Conservation (phyloP, 2,113 vertebrate species). For the Planiliza haematocheilus region DNA sequence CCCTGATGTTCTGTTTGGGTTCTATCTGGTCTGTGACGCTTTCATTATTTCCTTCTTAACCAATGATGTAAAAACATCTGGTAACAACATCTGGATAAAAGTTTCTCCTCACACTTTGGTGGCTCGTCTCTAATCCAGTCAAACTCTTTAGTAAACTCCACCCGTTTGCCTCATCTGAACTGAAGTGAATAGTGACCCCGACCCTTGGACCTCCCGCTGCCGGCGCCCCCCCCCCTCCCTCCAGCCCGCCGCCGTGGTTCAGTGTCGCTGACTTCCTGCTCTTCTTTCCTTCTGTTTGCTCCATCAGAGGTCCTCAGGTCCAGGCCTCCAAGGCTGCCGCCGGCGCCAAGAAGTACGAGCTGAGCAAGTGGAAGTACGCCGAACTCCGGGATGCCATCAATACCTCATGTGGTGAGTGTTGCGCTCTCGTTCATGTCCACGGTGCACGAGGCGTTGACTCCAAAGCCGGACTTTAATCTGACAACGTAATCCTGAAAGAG, state of each 20-base stretch:
- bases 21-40: too few relatives aligned
- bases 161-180: background rate
- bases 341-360: conserved; percentile 91
- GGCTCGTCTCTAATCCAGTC: background rate
- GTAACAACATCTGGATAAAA: too few relatives aligned
- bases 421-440: background rate
- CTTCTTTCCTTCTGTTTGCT: conserved; percentile 31
- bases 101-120: too few relatives aligned
- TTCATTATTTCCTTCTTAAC: too few relatives aligned
- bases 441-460: too few relatives aligned
- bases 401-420: conserved; percentile 93
- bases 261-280: conserved; percentile 30
- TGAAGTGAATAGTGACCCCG: background rate
- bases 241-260: background rate
- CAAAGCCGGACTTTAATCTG: too few relatives aligned
- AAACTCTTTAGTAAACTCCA: conserved; percentile 40
- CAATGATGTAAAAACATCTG: too few relatives aligned
- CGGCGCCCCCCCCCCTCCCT: background rate
- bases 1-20: too few relatives aligned
- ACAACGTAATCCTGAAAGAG: too few relatives aligned
- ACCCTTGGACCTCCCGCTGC: conserved; percentile 4
- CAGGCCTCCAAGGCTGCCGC: conserved; percentile 92
- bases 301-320: conserved; percentile 88
- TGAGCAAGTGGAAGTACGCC: conserved; percentile 99
- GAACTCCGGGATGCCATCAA: conserved; percentile 97